Conservation (phyloP, 2,797 vertebrate species). For the Phoeniculus purpureus region DNA sequence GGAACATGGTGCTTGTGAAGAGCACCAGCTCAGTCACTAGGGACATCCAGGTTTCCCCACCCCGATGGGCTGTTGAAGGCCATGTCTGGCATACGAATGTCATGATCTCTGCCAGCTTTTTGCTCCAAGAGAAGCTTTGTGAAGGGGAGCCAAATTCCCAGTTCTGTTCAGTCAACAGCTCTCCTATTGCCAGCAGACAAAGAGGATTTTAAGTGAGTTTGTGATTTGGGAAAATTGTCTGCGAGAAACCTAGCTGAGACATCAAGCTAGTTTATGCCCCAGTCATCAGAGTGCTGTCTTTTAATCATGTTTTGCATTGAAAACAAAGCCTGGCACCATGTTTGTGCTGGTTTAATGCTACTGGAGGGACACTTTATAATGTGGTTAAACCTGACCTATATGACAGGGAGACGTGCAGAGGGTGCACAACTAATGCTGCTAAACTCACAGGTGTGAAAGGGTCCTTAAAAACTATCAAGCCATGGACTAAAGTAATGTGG, state of each 20-base stretch:
- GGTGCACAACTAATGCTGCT: background rate
- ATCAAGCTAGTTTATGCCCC: accelerated
- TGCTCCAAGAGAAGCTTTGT: background rate
- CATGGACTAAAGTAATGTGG: background rate
- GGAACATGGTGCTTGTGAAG: background rate
- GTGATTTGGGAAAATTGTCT: background rate
- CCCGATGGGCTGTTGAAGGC: accelerated
- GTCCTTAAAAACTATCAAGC: background rate
- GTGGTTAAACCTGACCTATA: background rate
- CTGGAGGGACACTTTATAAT: background rate
- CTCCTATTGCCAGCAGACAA: background rate
- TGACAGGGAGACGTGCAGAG: background rate
- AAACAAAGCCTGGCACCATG: background rate
- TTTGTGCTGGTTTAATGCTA: background rate
- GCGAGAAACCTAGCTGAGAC: background rate
- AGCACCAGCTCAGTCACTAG: background rate
- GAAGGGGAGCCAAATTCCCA: accelerated
- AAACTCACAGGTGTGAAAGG: background rate
- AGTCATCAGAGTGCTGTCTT: accelerated
- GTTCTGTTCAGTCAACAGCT: background rate
- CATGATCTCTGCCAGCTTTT: background rate
- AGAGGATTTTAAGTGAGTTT: background rate
- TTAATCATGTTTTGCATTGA: background rate
- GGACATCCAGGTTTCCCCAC: background rate
- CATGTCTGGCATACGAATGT: no score